A percentile compares a stretch with the other conserved stretches of the same genome.
These are phyloP conservation scores for Pleuronectes platessa DNA, from an alignment of 2,113 vertebrate species.

Conservation along the genomic window DNA sequence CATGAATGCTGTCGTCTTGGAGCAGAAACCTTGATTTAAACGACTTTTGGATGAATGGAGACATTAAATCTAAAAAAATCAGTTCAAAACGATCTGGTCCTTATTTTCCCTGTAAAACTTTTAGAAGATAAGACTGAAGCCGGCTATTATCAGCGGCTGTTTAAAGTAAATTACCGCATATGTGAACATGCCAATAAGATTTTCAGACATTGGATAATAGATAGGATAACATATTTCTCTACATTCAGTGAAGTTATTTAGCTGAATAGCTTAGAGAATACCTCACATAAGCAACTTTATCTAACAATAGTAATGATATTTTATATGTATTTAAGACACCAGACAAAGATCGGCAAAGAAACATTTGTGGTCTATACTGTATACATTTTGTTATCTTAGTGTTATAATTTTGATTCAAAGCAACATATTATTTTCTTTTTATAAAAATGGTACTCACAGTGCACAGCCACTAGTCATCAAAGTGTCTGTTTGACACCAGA, in stretches of 20 bases:
- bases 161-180: no score
- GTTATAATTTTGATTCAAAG: background rate
- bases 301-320: background rate
- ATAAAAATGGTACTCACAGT: no score
- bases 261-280: background rate
- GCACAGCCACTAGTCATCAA: no score
- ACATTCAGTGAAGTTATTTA: background rate
- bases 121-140: no score
- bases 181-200: no score
- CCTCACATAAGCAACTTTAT: no score
- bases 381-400: background rate
- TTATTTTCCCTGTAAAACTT: background rate
- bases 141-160: no score
- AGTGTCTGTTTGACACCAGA: background rate
- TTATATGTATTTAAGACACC: no score
- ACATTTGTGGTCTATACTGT: no score
- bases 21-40: slow-evolving; percentile 10
- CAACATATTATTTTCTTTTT: background rate
- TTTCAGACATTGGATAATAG: no score
- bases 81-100: slow-evolving; percentile 7
- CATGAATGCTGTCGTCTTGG: slow-evolving; percentile 29
- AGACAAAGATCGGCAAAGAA: no score
- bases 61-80: slow-evolving; percentile 26
- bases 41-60: slow-evolving; percentile 24
- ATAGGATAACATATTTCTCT: background rate